phyloP scores from a whole-genome alignment of 2,888 invertebrate genomes.

The Cataglyphis cursor region DNA sequence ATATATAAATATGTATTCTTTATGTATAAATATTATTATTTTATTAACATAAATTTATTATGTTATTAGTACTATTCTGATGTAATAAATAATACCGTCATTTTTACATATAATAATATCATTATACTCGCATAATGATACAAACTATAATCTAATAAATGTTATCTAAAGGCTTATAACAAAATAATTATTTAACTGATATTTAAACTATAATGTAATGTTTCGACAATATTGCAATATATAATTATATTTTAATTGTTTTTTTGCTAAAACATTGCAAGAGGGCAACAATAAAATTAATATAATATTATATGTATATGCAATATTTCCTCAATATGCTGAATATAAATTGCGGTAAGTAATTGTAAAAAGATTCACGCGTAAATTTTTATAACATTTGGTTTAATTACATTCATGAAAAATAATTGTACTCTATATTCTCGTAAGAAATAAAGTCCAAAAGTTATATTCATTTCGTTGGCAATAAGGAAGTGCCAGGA shows the following conservation, averaged over 20 bases:
- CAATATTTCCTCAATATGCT: not conserved
- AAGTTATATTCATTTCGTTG: slow-evolving; percentile 14
- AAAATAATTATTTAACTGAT: slow-evolving; percentile 22
- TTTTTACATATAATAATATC: not conserved
- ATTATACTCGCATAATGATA: not conserved
- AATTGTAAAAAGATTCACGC: slow-evolving; percentile 2
- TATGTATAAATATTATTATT: not conserved
- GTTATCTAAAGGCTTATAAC: not conserved
- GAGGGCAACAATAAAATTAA: too few species aligned
- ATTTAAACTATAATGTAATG: not conserved
- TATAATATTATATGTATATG: too few species aligned
- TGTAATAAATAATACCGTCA: not conserved
- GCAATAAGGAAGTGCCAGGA: not conserved
- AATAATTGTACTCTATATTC: not conserved
- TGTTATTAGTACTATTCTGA: not conserved
- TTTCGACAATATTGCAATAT: not conserved
- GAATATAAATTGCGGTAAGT: not conserved
- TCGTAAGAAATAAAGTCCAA: not conserved
- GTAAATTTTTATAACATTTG: not conserved
- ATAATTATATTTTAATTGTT: slow-evolving; percentile 7
- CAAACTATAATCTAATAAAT: not conserved
- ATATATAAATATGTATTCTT: not conserved
- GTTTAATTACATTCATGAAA: not conserved
- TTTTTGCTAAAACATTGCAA: not conserved
- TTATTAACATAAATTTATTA: slow-evolving; percentile 3